These are phyloP conservation scores for Lepidocolaptes lacrymiger DNA, from an alignment of 2,797 vertebrate species.

Conservation along the genomic window DNA sequence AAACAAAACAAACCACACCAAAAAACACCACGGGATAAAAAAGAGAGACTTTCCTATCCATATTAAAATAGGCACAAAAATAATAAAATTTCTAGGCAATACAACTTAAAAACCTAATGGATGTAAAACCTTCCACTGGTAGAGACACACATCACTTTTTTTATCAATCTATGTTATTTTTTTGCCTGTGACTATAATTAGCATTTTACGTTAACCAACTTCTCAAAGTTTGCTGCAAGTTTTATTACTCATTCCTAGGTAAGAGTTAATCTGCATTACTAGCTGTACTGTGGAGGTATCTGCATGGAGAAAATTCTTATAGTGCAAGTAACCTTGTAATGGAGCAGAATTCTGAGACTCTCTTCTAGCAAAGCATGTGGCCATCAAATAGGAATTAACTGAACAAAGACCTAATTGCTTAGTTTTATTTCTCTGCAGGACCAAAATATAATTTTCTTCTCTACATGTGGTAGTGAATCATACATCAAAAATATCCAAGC, in stretches of 20 bases:
- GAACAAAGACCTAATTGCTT: conserved; percentile 38
- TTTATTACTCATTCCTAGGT: neutral
- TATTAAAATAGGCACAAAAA: neutral
- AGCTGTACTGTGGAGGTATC: neutral
- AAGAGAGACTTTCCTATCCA: neutral
- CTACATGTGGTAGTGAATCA: conserved; percentile 68
- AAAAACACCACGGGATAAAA: neutral
- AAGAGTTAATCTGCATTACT: neutral
- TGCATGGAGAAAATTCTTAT: neutral
- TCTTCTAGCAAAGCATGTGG: neutral
- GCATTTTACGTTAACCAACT: neutral
- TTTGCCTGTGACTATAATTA: neutral
- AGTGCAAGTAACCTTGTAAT: neutral
- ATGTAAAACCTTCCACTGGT: neutral
- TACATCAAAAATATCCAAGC: conserved; percentile 66
- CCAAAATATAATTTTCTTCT: conserved; percentile 63
- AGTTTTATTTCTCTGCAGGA: conserved; percentile 56
- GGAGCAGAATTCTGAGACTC: neutral
- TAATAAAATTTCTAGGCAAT: neutral
- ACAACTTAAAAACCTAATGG: neutral
- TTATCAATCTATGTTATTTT: neutral
- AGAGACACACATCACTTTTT: neutral
- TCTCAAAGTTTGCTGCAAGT: neutral
- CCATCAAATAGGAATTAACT: conserved; percentile 17
- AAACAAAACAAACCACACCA: no score